phyloP scores from a whole-genome alignment of 2,888 invertebrate species.

The Aphodius granarius region DNA sequence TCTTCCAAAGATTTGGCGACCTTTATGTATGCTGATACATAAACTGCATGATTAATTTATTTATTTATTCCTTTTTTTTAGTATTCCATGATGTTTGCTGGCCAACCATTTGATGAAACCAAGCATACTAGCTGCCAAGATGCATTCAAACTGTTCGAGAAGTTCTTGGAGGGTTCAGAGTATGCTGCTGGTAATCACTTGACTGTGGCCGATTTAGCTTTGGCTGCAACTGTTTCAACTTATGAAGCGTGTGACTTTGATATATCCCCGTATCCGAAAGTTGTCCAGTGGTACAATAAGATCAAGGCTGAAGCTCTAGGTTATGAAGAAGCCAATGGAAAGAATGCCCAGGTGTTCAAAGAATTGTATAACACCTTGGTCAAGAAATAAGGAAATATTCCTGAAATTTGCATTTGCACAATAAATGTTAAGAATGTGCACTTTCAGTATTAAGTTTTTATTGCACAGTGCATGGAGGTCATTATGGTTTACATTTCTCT shows the following conservation, averaged over 20 bases:
- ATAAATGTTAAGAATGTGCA: background rate
- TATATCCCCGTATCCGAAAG: constrained; percentile 68
- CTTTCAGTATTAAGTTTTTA: background rate
- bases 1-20: constrained; percentile 70
- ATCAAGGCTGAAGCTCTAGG: constrained; percentile 62
- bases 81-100: constrained; percentile 54
- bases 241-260: constrained; percentile 66
- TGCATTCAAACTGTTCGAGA: constrained; percentile 69
- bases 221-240: constrained; percentile 70
- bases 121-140: constrained; percentile 70
- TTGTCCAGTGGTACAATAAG: constrained; percentile 64
- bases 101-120: constrained; percentile 59
- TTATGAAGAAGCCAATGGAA: constrained; percentile 55
- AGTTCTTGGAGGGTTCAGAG: constrained; percentile 69
- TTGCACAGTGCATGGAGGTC: too few relatives aligned
- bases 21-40: constrained; percentile 66
- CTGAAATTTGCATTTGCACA: background rate
- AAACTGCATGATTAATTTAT: background rate
- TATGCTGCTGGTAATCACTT: constrained; percentile 73
- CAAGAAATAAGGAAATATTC: constrained; percentile 36
- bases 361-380: constrained; percentile 41
- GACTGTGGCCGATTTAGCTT: constrained; percentile 76
- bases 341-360: constrained; percentile 45
- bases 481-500: too few relatives aligned
- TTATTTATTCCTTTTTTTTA: constrained; percentile 24